Evolutionary conservation across 2,797 vertebrate genomes (phyloP).

Genomic region (Etheostoma perlongum): DNA sequence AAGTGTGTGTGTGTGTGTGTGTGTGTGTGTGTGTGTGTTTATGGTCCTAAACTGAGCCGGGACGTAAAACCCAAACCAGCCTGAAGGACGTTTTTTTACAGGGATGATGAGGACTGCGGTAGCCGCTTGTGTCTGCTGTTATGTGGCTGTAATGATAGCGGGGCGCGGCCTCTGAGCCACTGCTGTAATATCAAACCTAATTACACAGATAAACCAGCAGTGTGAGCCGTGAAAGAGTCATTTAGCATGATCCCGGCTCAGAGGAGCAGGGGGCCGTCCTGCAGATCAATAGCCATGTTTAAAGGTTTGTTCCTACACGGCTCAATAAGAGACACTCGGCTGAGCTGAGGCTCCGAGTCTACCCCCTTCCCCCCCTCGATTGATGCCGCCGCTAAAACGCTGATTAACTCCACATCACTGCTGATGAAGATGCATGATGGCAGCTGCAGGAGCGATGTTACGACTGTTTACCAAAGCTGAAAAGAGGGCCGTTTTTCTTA

Average conservation of each 20-base stretch:
- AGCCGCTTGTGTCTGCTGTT: not conserved
- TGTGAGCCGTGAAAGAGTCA: slow-evolving; percentile 14
- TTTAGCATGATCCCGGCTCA: slow-evolving; percentile 13
- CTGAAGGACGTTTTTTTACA: slow-evolving; percentile 53
- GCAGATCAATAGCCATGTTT: slow-evolving; percentile 50
- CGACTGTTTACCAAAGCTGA: not conserved
- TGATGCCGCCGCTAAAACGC: slow-evolving; percentile 33
- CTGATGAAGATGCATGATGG: slow-evolving; percentile 44
- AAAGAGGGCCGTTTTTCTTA: not conserved
- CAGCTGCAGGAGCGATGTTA: slow-evolving; percentile 10
- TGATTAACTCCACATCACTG: slow-evolving; percentile 35
- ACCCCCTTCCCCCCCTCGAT: not conserved
- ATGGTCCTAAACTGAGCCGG: slow-evolving; percentile 3
- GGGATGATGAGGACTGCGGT: slow-evolving; percentile 10
- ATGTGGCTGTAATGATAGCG: slow-evolving; percentile 8
- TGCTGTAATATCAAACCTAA: slow-evolving; percentile 39
- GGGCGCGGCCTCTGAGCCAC: slow-evolving; percentile 5
- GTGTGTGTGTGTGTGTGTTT: no score
- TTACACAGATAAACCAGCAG: slow-evolving; percentile 44
- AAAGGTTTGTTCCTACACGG: slow-evolving; percentile 39
- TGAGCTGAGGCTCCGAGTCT: slow-evolving; percentile 2
- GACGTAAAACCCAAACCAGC: slow-evolving; percentile 35
- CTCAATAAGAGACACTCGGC: slow-evolving; percentile 20
- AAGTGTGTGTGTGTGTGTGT: not conserved
- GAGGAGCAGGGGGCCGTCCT: slow-evolving; percentile 6